Percentiles rank a stretch among this genome's conserved stretches.
These are phyloP conservation scores for Equus quagga DNA, from an alignment of 2,113 vertebrate species.

Conservation along the genomic window DNA sequence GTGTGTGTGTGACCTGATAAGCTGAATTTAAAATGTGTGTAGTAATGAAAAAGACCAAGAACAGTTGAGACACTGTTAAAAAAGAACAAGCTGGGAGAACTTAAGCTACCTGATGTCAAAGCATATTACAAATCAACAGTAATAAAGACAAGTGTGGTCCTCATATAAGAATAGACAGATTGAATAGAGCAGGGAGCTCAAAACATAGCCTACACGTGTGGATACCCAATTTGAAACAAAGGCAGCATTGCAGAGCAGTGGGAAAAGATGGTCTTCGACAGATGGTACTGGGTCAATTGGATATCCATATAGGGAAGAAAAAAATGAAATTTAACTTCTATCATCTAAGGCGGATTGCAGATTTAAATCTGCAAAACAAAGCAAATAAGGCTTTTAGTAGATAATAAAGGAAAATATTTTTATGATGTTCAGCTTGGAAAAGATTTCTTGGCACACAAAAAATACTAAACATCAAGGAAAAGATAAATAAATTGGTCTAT, in stretches of 20 bases:
- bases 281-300: neutral
- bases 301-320: neutral
- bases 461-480: neutral
- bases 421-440: neutral
- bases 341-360: neutral
- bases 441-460: neutral
- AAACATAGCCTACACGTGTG: neutral
- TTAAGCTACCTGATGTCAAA: neutral
- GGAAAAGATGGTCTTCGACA: neutral
- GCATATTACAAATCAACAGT: neutral
- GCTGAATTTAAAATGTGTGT: neutral
- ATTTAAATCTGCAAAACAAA: neutral
- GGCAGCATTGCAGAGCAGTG: neutral
- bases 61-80: neutral
- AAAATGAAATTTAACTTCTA: neutral
- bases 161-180: neutral
- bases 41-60: conserved; percentile 14
- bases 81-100: neutral
- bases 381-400: neutral
- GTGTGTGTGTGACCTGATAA: neutral
- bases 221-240: neutral
- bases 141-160: neutral
- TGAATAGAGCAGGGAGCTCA: neutral
- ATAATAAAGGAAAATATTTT: neutral
- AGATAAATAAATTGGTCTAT: neutral